A percentile compares a stretch with the other conserved stretches of the same genome.
phyloP scores from a whole-genome alignment of 1,140 invertebrate species.

The Oedothorax gibbosus region DNA sequence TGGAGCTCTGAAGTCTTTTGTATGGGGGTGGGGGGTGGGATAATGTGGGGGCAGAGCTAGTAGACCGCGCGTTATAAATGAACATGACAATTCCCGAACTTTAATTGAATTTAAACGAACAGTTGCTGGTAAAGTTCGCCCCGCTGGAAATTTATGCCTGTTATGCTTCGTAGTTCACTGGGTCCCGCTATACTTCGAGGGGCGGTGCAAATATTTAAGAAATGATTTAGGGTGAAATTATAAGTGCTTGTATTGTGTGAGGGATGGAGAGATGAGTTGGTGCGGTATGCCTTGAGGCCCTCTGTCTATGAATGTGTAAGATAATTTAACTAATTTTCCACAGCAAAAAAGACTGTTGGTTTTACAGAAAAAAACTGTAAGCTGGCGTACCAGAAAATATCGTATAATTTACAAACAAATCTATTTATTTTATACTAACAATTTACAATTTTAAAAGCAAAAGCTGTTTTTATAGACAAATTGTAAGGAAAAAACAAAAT shows the following conservation, averaged over 20 bases:
- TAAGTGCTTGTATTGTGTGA: neutral
- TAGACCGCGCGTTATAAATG: slow-evolving; percentile 49
- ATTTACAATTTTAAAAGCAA: no score
- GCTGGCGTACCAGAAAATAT: no score
- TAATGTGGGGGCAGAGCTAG: neutral
- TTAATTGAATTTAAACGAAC: slow-evolving; percentile 62
- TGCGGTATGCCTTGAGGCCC: neutral
- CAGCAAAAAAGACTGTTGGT: no score
- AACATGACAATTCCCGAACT: slow-evolving; percentile 61
- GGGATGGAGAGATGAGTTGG: neutral
- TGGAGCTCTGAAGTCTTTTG: slow-evolving; percentile 26
- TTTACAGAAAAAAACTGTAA: no score
- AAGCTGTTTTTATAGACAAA: no score
- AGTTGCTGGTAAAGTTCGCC: slow-evolving; percentile 54
- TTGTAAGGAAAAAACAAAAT: no score
- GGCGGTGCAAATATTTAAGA: slow-evolving; percentile 29
- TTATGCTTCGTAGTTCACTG: slow-evolving; percentile 59
- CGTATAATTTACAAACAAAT: no score
- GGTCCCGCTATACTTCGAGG: slow-evolving; percentile 12
- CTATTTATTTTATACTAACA: no score
- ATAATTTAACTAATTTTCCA: no score
- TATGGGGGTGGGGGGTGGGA: neutral
- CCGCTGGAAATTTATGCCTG: slow-evolving; percentile 52
- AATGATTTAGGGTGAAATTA: neutral
- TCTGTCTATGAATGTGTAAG: no score